Conservation (phyloP, 2,888 invertebrate genomes). For the Apamea epomidion region DNA sequence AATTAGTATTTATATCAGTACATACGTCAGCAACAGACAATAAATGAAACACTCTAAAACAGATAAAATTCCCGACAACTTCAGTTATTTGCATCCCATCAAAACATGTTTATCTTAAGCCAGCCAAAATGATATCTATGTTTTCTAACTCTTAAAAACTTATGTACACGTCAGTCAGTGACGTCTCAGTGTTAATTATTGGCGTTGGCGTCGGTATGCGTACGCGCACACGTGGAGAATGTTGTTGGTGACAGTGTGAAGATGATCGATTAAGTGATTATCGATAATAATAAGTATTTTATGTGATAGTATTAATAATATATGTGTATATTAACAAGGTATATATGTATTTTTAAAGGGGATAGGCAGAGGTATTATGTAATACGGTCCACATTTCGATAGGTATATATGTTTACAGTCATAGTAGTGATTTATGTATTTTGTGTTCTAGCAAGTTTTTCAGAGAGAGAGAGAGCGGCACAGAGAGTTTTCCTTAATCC, state of each 20-base stretch:
- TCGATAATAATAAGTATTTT: neutral
- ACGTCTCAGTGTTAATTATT: conserved; percentile 40
- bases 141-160: conserved; percentile 50
- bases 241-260: conserved; percentile 24
- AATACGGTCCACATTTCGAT: neutral
- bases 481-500: neutral
- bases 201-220: conserved; percentile 44
- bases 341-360: neutral
- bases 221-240: conserved; percentile 48
- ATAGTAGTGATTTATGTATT: neutral
- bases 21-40: conserved; percentile 15
- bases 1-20: conserved; percentile 29
- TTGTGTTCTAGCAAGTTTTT: neutral
- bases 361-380: neutral
- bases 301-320: neutral
- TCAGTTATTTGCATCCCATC: conserved; percentile 54
- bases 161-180: conserved; percentile 38
- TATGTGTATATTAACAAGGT: too few species aligned
- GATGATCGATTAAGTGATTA: conserved; percentile 14
- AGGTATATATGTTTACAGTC: neutral
- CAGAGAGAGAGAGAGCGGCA: neutral
- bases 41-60: conserved; percentile 40
- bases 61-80: conserved; percentile 29
- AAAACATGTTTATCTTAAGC: conserved; percentile 64
- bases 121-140: conserved; percentile 61